Percentiles rank a stretch among this genome's conserved stretches.
phyloP scores from a whole-genome alignment of 2,797 vertebrate species.

The Ceryle rudis region DNA sequence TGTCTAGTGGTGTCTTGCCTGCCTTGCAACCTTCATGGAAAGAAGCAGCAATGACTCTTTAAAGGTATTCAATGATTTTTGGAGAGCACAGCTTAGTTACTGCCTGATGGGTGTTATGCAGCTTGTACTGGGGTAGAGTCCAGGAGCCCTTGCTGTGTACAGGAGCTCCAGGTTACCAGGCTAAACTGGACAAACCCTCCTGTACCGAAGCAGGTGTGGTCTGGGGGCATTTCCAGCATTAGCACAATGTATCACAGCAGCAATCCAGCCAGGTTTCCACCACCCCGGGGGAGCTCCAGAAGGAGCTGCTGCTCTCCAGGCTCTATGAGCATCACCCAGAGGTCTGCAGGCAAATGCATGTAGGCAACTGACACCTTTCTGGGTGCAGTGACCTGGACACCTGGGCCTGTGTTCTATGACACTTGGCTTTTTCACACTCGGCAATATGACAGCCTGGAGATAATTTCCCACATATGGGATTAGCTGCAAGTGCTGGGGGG shows the following conservation, averaged over 20 bases:
- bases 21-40: not conserved
- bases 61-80: not conserved
- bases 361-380: not conserved
- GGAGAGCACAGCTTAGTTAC: not conserved
- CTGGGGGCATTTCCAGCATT: not conserved
- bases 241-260: not conserved
- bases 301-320: not conserved
- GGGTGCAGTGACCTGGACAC: fast-evolving
- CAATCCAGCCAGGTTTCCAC: fast-evolving
- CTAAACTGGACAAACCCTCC: not conserved
- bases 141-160: not conserved
- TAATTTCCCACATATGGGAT: not conserved
- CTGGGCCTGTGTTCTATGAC: not conserved
- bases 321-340: fast-evolving
- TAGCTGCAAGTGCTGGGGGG: not conserved
- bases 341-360: not conserved
- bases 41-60: not conserved
- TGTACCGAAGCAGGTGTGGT: not conserved
- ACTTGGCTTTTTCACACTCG: not conserved
- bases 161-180: fast-evolving
- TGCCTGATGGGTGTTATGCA: not conserved
- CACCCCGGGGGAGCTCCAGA: fast-evolving
- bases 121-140: not conserved
- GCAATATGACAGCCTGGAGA: not conserved
- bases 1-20: not conserved